phyloP scores from a whole-genome alignment of 2,113 vertebrate genomes.

The Phaethon lepturus region DNA sequence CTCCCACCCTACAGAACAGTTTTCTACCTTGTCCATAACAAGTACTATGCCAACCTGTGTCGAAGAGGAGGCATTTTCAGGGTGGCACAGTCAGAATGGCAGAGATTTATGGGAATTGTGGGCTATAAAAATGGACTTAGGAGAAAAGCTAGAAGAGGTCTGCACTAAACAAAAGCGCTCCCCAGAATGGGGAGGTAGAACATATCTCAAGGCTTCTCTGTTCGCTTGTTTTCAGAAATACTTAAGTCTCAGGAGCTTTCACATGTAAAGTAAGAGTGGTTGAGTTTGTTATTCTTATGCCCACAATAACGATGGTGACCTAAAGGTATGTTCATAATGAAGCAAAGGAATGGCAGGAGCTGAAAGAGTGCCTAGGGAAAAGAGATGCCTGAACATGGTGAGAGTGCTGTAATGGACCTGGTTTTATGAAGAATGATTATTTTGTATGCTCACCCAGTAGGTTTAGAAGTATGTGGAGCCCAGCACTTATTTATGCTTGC shows the following conservation, averaged over 20 bases:
- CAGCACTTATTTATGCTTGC: background rate
- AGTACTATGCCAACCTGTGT: background rate
- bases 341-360: background rate
- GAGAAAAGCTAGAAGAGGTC: background rate
- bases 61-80: background rate
- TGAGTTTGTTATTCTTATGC: background rate
- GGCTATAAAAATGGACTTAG: background rate
- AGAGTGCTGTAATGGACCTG: fast-evolving
- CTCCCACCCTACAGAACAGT: background rate
- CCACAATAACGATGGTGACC: background rate
- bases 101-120: background rate
- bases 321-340: background rate
- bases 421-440: background rate
- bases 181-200: background rate
- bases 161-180: background rate
- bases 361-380: background rate
- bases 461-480: background rate
- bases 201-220: background rate
- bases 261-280: background rate
- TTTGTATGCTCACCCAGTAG: background rate
- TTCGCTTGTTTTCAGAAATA: background rate
- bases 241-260: background rate
- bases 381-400: background rate
- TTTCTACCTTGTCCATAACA: background rate
- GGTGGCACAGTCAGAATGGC: background rate